Conservation (phyloP, 1,140 invertebrate genomes). For the Drosophila sproati region DNA sequence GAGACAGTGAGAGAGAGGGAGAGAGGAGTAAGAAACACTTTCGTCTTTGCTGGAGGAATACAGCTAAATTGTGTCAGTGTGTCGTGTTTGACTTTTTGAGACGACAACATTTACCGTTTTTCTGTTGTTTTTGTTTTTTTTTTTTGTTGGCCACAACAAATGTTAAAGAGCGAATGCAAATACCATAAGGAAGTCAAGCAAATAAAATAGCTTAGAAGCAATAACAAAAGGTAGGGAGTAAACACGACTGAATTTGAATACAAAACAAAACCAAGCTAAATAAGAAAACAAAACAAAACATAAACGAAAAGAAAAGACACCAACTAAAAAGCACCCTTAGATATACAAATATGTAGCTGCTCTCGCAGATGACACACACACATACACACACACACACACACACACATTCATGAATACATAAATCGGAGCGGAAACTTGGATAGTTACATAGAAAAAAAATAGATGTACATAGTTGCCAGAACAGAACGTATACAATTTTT, state of each 20-base stretch:
- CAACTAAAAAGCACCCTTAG: no score
- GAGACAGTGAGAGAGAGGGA: not conserved
- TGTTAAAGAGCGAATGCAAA: slow-evolving; percentile 31
- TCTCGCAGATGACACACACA: no score
- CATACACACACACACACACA: no score
- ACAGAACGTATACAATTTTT: not conserved
- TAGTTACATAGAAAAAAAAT: no score
- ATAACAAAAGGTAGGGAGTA: not conserved
- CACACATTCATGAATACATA: no score
- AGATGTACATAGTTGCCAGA: not conserved
- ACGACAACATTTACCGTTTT: not conserved
- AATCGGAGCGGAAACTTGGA: no score
- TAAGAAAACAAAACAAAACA: not conserved
- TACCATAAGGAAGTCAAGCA: slow-evolving; percentile 39
- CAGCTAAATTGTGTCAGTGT: slow-evolving; percentile 56
- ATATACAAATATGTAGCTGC: no score
- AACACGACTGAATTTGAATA: slow-evolving; percentile 8
- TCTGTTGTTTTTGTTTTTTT: not conserved
- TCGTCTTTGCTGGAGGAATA: not conserved
- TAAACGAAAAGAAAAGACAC: not conserved
- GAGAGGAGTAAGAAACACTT: not conserved
- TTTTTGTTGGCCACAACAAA: slow-evolving; percentile 21
- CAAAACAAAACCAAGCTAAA: slow-evolving; percentile 2
- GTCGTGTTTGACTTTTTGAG: slow-evolving; percentile 59
- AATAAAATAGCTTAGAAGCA: slow-evolving; percentile 16